A percentile compares a stretch with the other conserved stretches of the same genome.
These are phyloP conservation scores for Papio anubis DNA, from an alignment of 2,113 vertebrate genomes.

Conservation along the genomic window DNA sequence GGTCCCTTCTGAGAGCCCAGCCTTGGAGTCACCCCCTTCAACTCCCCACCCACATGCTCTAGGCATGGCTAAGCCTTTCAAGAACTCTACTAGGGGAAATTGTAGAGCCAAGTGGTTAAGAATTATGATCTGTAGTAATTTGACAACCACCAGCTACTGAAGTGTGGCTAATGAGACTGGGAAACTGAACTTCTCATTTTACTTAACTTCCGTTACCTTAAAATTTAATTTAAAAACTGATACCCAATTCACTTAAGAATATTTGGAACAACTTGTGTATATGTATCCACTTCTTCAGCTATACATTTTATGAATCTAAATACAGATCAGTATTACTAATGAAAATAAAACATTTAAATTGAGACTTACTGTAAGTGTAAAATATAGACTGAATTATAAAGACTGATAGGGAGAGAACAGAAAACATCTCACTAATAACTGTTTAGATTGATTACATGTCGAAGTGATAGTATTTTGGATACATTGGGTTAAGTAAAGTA, in stretches of 20 bases:
- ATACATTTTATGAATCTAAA: not conserved
- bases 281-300: not conserved
- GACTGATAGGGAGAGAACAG: not conserved
- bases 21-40: not conserved
- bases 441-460: not conserved
- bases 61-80: not conserved
- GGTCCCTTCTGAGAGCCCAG: not conserved
- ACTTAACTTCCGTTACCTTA: not conserved
- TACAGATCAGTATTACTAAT: not conserved
- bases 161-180: not conserved
- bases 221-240: not conserved
- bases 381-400: not conserved
- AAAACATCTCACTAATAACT: not conserved
- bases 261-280: not conserved
- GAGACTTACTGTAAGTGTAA: not conserved
- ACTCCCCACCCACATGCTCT: accelerated
- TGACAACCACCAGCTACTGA: not conserved
- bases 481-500: not conserved
- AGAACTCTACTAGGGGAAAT: not conserved
- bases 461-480: not conserved
- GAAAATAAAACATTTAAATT: not conserved
- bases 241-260: not conserved
- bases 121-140: not conserved
- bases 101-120: not conserved
- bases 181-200: not conserved